Conservation (phyloP, 2,888 invertebrate species). For the Electrophaes corylata region DNA sequence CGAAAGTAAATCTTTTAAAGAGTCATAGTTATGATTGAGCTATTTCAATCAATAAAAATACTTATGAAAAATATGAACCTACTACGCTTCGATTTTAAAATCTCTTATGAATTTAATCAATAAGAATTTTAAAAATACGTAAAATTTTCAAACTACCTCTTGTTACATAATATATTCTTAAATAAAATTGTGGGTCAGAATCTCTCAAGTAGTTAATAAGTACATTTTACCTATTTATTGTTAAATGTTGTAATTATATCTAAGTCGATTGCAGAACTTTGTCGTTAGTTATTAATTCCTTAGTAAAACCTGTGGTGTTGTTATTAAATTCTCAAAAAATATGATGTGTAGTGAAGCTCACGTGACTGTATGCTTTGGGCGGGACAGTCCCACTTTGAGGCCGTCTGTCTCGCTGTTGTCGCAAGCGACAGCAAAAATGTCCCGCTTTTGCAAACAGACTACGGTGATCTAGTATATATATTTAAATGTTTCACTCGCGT, state of each 20-base stretch:
- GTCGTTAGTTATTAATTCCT: conserved; percentile 48
- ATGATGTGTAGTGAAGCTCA: too few relatives aligned
- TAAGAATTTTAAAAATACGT: conserved; percentile 63
- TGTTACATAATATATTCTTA: conserved; percentile 49
- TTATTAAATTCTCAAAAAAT: too few relatives aligned
- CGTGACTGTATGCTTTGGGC: too few relatives aligned
- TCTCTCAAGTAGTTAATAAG: conserved; percentile 19
- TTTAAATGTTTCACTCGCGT: too few relatives aligned
- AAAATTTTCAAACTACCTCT: conserved; percentile 67
- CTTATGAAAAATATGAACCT: conserved; percentile 53
- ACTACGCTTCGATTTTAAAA: conserved; percentile 70
- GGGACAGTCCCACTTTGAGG: too few relatives aligned
- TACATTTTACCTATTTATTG: conserved; percentile 39
- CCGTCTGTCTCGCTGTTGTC: too few relatives aligned
- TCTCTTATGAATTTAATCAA: conserved; percentile 71
- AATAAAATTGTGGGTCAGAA: conserved; percentile 36
- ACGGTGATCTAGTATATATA: too few relatives aligned
- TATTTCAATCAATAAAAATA: conserved; percentile 26
- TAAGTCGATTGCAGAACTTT: conserved; percentile 35
- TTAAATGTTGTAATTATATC: conserved; percentile 44
- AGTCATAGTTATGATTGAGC: conserved; percentile 13
- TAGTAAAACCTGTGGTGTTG: background rate
- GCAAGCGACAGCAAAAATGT: too few relatives aligned
- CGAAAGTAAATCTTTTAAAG: background rate
- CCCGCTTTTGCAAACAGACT: too few relatives aligned